Evolutionary conservation across 2,113 vertebrate species (phyloP).

Genomic region (Mystacornis crossleyi): DNA sequence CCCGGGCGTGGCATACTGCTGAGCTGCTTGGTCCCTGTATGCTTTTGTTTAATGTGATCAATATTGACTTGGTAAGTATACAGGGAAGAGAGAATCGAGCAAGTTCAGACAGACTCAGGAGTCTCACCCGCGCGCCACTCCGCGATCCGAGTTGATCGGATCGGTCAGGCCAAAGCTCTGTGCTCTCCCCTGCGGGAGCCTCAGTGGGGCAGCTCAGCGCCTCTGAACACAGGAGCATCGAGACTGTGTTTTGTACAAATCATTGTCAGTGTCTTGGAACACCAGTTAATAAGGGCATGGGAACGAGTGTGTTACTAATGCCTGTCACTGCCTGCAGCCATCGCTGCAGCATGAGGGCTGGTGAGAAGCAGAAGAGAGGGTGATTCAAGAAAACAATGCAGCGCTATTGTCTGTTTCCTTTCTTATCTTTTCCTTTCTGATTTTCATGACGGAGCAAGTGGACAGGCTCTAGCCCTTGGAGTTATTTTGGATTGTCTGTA

Average conservation of each 20-base stretch:
- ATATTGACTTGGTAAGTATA: neutral
- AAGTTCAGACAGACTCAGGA: neutral
- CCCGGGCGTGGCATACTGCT: fast-evolving
- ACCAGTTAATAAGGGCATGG: neutral
- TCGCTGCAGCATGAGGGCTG: fast-evolving
- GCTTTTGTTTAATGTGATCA: neutral
- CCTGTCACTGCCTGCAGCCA: neutral
- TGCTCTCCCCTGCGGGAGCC: neutral
- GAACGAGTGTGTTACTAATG: neutral
- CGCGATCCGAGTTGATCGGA: fast-evolving
- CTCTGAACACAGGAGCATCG: neutral
- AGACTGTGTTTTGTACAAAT: neutral
- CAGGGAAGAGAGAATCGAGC: neutral
- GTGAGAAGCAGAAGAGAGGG: neutral
- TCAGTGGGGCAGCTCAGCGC: fast-evolving
- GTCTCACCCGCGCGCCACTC: fast-evolving
- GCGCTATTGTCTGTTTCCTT: neutral
- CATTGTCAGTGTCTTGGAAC: neutral
- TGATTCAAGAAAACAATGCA: neutral
- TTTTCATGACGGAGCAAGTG: neutral
- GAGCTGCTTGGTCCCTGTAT: neutral
- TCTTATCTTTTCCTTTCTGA: neutral
- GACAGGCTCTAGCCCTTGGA: neutral
- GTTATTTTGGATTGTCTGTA: neutral
- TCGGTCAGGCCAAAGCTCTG: neutral